Evolutionary conservation across 92 coral and sea anemone genomes (phyloP).

Genomic region (Palythoa heliodiscus): DNA sequence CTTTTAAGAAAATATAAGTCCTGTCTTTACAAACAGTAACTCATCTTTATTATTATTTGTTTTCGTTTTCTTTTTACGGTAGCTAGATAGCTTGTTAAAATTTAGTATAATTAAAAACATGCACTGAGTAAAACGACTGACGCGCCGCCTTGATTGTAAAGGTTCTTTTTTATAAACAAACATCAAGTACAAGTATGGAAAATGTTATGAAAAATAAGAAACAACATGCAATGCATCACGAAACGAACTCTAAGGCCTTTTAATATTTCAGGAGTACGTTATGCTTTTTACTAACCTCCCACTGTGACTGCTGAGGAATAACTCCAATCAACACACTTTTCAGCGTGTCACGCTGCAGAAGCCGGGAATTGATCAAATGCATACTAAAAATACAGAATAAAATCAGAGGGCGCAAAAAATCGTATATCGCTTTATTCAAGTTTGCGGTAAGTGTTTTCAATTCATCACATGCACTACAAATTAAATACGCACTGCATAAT

Average conservation of each 20-base stretch:
- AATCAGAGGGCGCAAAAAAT: background rate
- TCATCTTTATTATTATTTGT: no score
- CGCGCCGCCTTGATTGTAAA: no score
- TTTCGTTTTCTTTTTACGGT: no score
- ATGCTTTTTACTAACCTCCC: constrained; percentile 59
- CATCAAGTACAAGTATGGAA: no score
- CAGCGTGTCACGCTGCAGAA: constrained; percentile 75
- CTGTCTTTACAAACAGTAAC: no score
- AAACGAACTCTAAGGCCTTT: background rate
- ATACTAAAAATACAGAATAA: constrained; percentile 47
- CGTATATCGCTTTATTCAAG: background rate
- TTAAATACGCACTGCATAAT: background rate
- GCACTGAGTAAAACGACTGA: no score
- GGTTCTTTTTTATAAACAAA: no score
- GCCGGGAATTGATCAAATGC: constrained; percentile 84
- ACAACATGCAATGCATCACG: background rate
- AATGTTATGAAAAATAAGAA: background rate
- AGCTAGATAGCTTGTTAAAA: no score
- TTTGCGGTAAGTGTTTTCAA: background rate
- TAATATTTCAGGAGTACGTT: background rate
- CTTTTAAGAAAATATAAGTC: no score
- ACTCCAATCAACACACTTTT: constrained; percentile 89
- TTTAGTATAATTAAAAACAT: no score
- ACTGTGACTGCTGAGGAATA: constrained; percentile 75
- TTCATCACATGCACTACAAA: background rate